Conservation (phyloP, 2,888 invertebrate species). For the Lymantria monacha region DNA sequence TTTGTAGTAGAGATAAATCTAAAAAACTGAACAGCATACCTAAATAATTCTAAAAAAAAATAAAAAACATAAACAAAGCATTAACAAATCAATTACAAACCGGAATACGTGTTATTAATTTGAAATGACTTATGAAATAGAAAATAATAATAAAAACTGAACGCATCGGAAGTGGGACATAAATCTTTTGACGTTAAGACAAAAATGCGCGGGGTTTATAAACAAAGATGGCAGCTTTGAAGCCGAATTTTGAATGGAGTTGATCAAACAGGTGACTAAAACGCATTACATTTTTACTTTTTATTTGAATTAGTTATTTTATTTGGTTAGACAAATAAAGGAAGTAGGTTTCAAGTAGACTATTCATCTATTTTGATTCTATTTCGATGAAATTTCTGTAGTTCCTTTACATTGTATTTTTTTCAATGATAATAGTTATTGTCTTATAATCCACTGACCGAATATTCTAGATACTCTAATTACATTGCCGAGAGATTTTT, state of each 20-base stretch:
- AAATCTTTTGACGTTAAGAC: constrained; percentile 51
- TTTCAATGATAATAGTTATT: background rate
- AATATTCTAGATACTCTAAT: background rate
- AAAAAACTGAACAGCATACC: no score
- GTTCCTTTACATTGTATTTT: background rate
- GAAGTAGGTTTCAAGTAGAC: background rate
- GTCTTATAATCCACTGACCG: background rate
- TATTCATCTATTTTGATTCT: background rate
- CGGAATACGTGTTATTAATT: constrained; percentile 33
- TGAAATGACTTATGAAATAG: constrained; percentile 32
- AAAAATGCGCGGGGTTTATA: constrained; percentile 43
- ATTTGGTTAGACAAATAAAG: background rate
- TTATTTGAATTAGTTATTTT: constrained; percentile 10
- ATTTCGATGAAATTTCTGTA: background rate
- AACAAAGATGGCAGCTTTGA: constrained; percentile 30
- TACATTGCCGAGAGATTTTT: no score
- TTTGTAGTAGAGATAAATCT: no score
- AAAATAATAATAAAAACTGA: constrained; percentile 37
- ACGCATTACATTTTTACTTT: constrained; percentile 25
- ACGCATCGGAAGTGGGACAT: constrained; percentile 55
- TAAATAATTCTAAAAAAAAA: no score
- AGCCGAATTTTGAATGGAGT: constrained; percentile 34
- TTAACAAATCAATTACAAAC: constrained; percentile 30
- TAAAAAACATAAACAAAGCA: constrained; percentile 6
- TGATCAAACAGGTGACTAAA: constrained; percentile 24